Evolutionary conservation across 2,113 vertebrate species (phyloP).

Genomic region (Gorsachius goisagi): DNA sequence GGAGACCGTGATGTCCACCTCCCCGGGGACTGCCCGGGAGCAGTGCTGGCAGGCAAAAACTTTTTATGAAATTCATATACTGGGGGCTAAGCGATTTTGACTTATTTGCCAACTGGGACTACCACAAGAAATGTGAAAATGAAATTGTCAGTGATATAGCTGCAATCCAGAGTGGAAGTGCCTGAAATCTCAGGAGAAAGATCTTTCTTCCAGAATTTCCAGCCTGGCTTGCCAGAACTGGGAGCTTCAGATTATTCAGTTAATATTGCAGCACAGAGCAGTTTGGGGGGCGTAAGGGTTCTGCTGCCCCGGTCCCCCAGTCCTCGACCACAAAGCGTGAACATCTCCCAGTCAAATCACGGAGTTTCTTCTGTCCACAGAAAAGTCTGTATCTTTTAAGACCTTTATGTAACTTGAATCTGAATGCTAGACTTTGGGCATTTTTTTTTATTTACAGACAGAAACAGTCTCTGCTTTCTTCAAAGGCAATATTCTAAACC

Average conservation of each 20-base stretch:
- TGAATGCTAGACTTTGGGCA: not conserved
- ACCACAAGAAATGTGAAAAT: not conserved
- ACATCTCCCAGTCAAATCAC: not conserved
- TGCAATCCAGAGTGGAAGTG: not conserved
- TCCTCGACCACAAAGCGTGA: not conserved
- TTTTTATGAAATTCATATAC: not conserved
- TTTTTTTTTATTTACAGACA: not conserved
- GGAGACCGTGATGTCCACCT: no score
- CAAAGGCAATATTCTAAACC: not conserved
- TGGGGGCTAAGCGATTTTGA: not conserved
- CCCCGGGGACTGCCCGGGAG: no score
- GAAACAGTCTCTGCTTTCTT: not conserved
- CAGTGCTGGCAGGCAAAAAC: no score
- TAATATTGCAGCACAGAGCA: not conserved
- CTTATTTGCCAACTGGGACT: not conserved
- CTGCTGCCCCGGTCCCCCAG: not conserved
- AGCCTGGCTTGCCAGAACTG: not conserved
- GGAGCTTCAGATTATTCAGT: not conserved
- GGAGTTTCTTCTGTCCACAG: not conserved
- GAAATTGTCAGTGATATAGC: not conserved
- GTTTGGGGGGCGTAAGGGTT: not conserved
- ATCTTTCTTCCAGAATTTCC: not conserved
- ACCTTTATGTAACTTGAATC: not conserved
- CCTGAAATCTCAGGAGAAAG: not conserved
- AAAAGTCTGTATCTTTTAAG: not conserved